These are phyloP conservation scores for Laothoe populi DNA, from an alignment of 2,888 invertebrate genomes.

Conservation along the genomic window DNA sequence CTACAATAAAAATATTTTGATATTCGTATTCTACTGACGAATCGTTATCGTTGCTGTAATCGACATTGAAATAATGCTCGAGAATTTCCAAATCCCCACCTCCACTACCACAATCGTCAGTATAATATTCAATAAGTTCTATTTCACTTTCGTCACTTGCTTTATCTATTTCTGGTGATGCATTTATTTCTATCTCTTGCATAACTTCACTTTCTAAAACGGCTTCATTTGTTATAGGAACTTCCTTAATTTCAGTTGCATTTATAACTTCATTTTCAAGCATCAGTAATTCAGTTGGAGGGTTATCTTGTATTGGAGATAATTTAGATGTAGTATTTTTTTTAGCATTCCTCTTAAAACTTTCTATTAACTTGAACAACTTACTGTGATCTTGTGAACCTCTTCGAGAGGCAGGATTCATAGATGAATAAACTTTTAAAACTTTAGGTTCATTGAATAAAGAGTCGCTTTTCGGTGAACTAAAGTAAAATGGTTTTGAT, in stretches of 20 bases:
- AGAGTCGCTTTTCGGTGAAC: constrained; percentile 39
- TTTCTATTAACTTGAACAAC: not conserved
- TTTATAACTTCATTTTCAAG: not conserved
- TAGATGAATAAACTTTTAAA: constrained; percentile 56
- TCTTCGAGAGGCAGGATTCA: not conserved
- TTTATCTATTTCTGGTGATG: constrained; percentile 2
- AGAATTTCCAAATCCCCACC: not conserved
- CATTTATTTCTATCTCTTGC: not conserved
- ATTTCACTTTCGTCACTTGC: not conserved
- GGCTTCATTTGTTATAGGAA: not conserved
- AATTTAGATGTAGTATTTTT: not conserved
- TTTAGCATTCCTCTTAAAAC: constrained; percentile 10
- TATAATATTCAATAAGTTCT: not conserved
- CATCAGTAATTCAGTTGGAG: not conserved
- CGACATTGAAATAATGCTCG: not conserved
- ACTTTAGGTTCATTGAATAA: constrained; percentile 53
- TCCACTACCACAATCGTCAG: constrained; percentile 6
- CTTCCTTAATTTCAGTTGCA: not conserved
- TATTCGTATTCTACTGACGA: not conserved
- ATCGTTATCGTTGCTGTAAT: not conserved
- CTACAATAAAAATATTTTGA: not conserved
- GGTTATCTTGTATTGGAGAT: not conserved
- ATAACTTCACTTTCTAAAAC: not conserved
- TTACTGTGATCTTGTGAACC: constrained; percentile 9
- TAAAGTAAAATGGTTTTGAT: constrained; percentile 60